Evolutionary conservation across 1,140 invertebrate genomes (phyloP), one percentile per base, ranked within the genome.

Genomic region (Diabrotica undecimpunctata): DNA sequence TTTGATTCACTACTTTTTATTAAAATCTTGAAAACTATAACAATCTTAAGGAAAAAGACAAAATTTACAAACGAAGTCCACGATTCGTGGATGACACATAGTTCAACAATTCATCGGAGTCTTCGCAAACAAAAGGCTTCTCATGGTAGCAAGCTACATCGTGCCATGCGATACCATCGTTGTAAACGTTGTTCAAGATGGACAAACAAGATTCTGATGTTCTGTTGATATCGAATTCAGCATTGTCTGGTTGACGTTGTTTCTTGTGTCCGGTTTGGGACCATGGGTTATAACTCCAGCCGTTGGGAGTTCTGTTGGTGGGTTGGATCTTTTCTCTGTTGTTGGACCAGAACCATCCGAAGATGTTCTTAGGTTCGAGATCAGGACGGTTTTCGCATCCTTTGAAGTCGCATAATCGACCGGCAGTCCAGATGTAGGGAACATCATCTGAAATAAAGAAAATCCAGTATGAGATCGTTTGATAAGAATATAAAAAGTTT

Each of bases 271-370:
- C 93, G 14, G 91, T 94, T 77, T 89, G 84, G 0, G 90, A 92
- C 93, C 93, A 95, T 35, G 92, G 90, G 75, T 91, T 92, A 85
- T 90, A 92, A 56, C 82, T 80, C 86, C 87, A 92, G 13, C 87
- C 87, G 61, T 78, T 78, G 53, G 83, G 83, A 62, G 84, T 84
- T 80, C 87, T 85, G 79, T 92, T 93, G 63, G 93, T 95, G 41
- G 93, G 88, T 54, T 91, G 80, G 80, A 95, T 90, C 83, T 95
- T 95, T 78, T 89, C 91, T 59, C 93, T 87, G 73, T 92, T 94
- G 41, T 90, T 90, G 7, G 92, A 94, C 93, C 93, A 96, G 85
- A 96, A 96, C 93, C 93, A 96, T 6, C 93, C 93, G 72, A 88
- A 88, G 53, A 95, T 74, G 66, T 85, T 87, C 77, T 94, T 91